Evolutionary conservation across 2,888 invertebrate species (phyloP), one percentile per base, ranked within the genome.

Genomic region (Euphydryas editha): DNA sequence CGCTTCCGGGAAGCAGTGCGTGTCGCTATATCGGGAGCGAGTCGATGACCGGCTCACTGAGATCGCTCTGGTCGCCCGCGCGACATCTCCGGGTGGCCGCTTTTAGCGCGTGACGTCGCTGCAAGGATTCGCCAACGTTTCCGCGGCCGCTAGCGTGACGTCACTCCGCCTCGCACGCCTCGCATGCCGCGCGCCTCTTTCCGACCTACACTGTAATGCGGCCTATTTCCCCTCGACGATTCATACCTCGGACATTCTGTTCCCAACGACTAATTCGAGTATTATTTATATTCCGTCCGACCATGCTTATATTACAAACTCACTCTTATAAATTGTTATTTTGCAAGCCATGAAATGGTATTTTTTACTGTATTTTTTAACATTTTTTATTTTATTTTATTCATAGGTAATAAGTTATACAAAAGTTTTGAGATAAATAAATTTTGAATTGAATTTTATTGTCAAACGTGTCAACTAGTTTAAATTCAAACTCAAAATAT

Each of bases 41-140:
- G 83, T 82, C 83, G 78, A 67, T 76, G 83, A 83, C 83, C 83
- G 80, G 67, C 78, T 73, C 30, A 8, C 30, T 3, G 30, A 0
- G 30, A 30, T n/a, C 75, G 74, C 54, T 62, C 44, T 46, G 46
- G 54, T 62, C 46, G 59, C 39, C 42, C 44, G 36, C 20, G 18
- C 65, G 65, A 62, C 62, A 62, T 42, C 51, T n/a, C 37, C 51
- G 17, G 10, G 72, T 74, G 63, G 70, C 62, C 65, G 54, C 67
- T 55, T 59, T 46, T 51, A 62, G 62, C 46, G 66, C 59, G 69
- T 68, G 68, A 70, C 68, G 70, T 59, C 63, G 39, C 61, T 30
- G 2, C 63, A 62, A 65, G 59, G 70, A 67, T 62, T 62, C 65
- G 64, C 68, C 24, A 20, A 30, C 61, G n/a, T 36, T 24, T 54